These are phyloP conservation scores for Cerceris ruficornis DNA, from an alignment of 2,888 invertebrate genomes.

Conservation along the genomic window DNA sequence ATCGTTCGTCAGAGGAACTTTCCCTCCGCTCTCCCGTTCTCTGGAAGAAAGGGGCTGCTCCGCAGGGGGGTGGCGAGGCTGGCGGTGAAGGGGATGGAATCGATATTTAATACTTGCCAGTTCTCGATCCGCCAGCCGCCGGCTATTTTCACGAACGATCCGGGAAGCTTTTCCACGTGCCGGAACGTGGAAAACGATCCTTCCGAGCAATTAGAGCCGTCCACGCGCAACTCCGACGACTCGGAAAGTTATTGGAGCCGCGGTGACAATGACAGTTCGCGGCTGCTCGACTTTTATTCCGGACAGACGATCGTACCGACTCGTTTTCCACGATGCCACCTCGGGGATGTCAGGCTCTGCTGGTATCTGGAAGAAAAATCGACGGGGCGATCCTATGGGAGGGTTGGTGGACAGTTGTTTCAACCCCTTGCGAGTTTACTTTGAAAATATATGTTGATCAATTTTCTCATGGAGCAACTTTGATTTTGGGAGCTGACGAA, in stretches of 20 bases:
- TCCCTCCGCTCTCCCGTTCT: constrained; percentile 27
- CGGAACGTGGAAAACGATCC: constrained; percentile 3
- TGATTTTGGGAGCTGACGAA: no score
- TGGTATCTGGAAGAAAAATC: no score
- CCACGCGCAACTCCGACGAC: constrained; percentile 34
- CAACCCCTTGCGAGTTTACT: no score
- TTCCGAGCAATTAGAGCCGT: constrained; percentile 23
- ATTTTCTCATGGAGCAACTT: no score
- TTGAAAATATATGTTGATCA: no score
- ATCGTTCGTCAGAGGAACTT: constrained; percentile 51
- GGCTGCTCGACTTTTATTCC: no score
- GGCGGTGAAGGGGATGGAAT: constrained; percentile 31
- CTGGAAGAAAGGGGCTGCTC: neutral
- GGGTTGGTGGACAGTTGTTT: no score
- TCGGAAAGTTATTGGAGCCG: constrained; percentile 42
- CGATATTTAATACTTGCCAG: constrained; percentile 47
- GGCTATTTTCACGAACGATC: constrained; percentile 30
- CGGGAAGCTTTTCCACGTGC: constrained; percentile 29
- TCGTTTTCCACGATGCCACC: no score
- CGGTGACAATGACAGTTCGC: neutral
- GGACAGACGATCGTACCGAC: no score
- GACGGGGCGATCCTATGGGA: no score
- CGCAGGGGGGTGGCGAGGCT: constrained; percentile 31
- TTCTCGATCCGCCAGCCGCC: constrained; percentile 34
- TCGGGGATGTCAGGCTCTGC: no score